Conservation (phyloP, 2,888 invertebrate genomes). For the Vanessa cardui region DNA sequence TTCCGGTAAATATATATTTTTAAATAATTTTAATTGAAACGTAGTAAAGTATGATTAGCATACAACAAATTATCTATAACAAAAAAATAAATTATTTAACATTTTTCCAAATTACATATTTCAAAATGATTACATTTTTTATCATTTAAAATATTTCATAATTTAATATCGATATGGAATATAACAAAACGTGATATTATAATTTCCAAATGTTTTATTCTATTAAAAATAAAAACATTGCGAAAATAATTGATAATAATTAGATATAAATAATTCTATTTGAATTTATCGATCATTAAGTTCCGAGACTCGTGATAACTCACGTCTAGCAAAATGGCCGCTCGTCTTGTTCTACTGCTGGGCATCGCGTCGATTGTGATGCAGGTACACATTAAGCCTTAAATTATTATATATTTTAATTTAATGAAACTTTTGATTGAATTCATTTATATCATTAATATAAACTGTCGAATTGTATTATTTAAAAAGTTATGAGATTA, state of each 20-base stretch:
- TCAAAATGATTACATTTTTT: neutral
- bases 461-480: too few species aligned
- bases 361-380: constrained; percentile 39
- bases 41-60: too few species aligned
- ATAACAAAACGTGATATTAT: constrained; percentile 11
- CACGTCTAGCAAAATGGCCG: constrained; percentile 39
- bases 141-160: neutral
- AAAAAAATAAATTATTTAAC: neutral
- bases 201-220: neutral
- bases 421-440: neutral
- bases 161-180: neutral
- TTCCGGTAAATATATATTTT: too few species aligned
- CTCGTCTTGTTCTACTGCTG: constrained; percentile 28
- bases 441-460: neutral
- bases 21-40: too few species aligned
- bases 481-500: too few species aligned
- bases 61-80: neutral
- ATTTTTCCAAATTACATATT: neutral
- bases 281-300: constrained; percentile 12
- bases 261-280: constrained; percentile 24
- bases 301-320: constrained; percentile 10
- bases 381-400: constrained; percentile 37
- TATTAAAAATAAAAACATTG: neutral
- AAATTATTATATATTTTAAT: neutral
- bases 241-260: constrained; percentile 9